Conservation (phyloP, 1,140 invertebrate species). For the Heliconius nattereri region DNA sequence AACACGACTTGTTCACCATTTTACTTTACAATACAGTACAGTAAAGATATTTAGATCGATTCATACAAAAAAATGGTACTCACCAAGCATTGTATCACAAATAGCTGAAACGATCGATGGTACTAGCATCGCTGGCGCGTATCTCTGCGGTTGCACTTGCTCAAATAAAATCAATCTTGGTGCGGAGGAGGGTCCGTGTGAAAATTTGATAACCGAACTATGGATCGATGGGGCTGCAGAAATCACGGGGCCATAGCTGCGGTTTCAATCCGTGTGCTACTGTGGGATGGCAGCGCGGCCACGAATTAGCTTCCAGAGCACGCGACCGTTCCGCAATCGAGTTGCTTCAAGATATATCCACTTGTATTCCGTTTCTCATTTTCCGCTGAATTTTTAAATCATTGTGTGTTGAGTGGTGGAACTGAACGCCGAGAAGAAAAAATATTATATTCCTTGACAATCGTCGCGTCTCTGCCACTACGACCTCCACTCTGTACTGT, state of each 20-base stretch:
- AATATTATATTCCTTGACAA: no score
- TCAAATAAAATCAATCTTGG: conserved; percentile 80
- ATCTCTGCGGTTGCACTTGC: conserved; percentile 74
- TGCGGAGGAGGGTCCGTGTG: conserved; percentile 70
- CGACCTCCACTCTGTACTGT: no score
- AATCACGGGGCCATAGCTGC: conserved; percentile 70
- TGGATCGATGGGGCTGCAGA: conserved; percentile 76
- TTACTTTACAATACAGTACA: conserved; percentile 57
- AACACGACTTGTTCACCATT: conserved; percentile 49
- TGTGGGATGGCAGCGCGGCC: conserved; percentile 65
- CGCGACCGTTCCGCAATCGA: conserved; percentile 27
- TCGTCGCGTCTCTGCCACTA: no score
- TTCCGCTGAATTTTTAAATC: no score
- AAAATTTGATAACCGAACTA: conserved; percentile 80
- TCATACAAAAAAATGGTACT: conserved; percentile 47
- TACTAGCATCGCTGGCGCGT: conserved; percentile 53
- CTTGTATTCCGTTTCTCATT: not conserved
- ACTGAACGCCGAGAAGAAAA: no score
- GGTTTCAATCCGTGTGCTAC: conserved; percentile 76
- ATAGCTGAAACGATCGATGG: conserved; percentile 43
- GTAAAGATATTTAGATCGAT: conserved; percentile 28
- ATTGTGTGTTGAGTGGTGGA: no score
- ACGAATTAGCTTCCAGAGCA: conserved; percentile 56
- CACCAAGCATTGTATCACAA: conserved; percentile 52
- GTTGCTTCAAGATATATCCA: not conserved